These are phyloP conservation scores for Drosophila falleni DNA, from an alignment of 2,888 invertebrate species.

Conservation along the genomic window DNA sequence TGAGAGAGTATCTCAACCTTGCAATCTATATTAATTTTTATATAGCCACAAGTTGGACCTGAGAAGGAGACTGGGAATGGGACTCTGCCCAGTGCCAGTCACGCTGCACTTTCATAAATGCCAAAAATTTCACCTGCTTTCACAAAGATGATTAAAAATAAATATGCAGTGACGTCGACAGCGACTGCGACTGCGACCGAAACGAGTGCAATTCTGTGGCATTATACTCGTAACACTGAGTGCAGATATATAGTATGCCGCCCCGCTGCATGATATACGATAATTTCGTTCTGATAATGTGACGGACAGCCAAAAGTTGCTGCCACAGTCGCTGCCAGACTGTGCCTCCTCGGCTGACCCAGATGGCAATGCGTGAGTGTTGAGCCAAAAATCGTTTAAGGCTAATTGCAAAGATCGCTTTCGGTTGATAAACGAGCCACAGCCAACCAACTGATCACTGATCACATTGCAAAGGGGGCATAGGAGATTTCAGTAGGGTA, in stretches of 20 bases:
- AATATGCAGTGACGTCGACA: constrained; percentile 70
- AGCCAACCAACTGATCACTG: constrained; percentile 4
- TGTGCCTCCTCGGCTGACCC: constrained; percentile 58
- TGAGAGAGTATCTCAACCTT: constrained; percentile 68
- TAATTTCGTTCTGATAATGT: constrained; percentile 82
- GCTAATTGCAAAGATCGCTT: constrained; percentile 83
- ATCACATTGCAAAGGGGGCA: constrained; percentile 9
- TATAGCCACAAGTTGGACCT: constrained; percentile 36
- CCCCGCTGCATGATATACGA: constrained; percentile 76
- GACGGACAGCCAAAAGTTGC: constrained; percentile 60
- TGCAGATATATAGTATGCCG: constrained; percentile 30
- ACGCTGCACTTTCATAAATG: constrained; percentile 82
- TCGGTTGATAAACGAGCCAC: constrained; percentile 74
- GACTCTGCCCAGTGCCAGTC: constrained; percentile 60
- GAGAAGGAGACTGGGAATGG: constrained; percentile 1
- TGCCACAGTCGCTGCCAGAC: neutral
- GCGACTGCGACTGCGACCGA: constrained; percentile 22
- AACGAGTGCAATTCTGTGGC: constrained; percentile 66
- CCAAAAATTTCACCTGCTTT: constrained; percentile 84
- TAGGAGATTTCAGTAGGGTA: constrained; percentile 11
- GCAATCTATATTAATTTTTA: constrained; percentile 83
- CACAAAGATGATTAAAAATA: constrained; percentile 83
- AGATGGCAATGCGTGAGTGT: constrained; percentile 79
- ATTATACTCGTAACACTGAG: constrained; percentile 5
- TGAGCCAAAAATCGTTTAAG: constrained; percentile 82